Evolutionary conservation across 2,888 invertebrate genomes (phyloP).

Genomic region (Nomada goodeniana): DNA sequence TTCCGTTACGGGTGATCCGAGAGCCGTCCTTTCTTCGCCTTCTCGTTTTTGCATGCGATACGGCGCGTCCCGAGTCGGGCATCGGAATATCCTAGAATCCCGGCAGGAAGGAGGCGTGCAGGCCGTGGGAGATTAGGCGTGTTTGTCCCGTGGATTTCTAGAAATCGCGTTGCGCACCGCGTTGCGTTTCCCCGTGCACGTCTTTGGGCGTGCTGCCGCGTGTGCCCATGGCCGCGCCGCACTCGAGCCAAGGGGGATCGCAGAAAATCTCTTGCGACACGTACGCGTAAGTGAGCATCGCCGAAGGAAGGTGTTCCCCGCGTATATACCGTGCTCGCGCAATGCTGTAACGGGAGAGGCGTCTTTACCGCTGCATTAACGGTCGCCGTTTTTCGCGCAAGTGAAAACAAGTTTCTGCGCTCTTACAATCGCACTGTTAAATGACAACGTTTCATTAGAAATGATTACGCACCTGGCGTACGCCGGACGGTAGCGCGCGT

Average conservation of each 20-base stretch:
- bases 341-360: conserved; percentile 83
- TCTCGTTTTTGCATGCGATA: not conserved
- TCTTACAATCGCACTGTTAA: conserved; percentile 81
- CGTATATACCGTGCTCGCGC: conserved; percentile 74
- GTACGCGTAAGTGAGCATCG: conserved; percentile 53
- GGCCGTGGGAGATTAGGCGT: conserved; percentile 57
- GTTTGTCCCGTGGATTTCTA: conserved; percentile 49
- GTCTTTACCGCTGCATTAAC: conserved; percentile 85
- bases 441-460: conserved; percentile 83
- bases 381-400: conserved; percentile 84
- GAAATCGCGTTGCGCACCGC: conserved; percentile 40
- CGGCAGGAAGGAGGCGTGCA: conserved; percentile 5
- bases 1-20: conserved; percentile 8
- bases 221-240: conserved; percentile 5
- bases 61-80: not conserved
- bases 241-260: not conserved
- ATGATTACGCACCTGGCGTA: conserved; percentile 79
- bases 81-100: conserved; percentile 4
- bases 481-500: conserved; percentile 41
- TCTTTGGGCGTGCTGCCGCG: conserved; percentile 42
- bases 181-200: conserved; percentile 41
- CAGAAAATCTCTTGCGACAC: conserved; percentile 54
- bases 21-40: not conserved
- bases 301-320: conserved; percentile 74
- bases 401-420: conserved; percentile 83